A percentile compares a stretch with the other conserved stretches of the same genome.
Conservation (phyloP, 2,888 invertebrate genomes). For the Boloria selene region DNA sequence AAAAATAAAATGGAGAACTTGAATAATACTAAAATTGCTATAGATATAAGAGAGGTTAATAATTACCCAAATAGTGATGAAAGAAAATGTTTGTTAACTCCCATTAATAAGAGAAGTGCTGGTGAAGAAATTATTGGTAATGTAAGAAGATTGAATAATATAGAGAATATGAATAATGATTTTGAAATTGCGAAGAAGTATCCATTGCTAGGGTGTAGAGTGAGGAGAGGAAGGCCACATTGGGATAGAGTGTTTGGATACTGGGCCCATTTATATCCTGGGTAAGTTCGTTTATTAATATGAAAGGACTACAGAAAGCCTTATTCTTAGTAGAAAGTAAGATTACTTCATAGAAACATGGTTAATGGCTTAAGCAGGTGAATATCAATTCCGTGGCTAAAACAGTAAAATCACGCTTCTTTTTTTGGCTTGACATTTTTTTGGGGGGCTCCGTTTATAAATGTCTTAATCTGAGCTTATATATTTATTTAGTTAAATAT, state of each 20-base stretch:
- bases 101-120: slow-evolving; percentile 53
- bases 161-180: slow-evolving; percentile 35
- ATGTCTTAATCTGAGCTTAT: neutral
- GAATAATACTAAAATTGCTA: slow-evolving; percentile 3
- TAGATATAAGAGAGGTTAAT: slow-evolving; percentile 43
- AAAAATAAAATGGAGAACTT: neutral
- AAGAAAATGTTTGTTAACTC: slow-evolving; percentile 50
- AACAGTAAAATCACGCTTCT: too few relatives aligned
- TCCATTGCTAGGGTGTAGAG: slow-evolving; percentile 69
- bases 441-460: too few relatives aligned
- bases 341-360: too few relatives aligned
- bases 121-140: slow-evolving; percentile 23
- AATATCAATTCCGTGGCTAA: too few relatives aligned
- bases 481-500: neutral
- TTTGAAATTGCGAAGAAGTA: slow-evolving; percentile 64
- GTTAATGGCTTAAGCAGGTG: too few relatives aligned
- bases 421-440: too few relatives aligned
- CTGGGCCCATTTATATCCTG: slow-evolving; percentile 76
- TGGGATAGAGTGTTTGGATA: slow-evolving; percentile 76
- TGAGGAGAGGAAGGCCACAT: slow-evolving; percentile 70
- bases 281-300: slow-evolving; percentile 50
- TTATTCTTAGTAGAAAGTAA: too few relatives aligned
- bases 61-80: slow-evolving; percentile 49
- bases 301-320: too few relatives aligned
- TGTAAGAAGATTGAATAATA: neutral